phyloP scores from a whole-genome alignment of 2,113 vertebrate species.

The Hystrix cristata region DNA sequence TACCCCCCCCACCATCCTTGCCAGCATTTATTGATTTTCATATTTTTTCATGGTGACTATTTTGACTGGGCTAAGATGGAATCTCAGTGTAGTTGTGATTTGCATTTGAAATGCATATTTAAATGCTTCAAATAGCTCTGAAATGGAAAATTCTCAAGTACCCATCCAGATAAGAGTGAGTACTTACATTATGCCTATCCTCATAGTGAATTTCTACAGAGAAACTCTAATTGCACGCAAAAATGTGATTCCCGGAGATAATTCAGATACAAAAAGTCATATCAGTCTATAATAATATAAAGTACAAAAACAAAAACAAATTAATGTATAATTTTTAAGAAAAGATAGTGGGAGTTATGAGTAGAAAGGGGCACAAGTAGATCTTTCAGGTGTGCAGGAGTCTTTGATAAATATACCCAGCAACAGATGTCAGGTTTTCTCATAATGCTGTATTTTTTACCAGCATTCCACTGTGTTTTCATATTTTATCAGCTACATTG shows the following conservation, averaged over 20 bases:
- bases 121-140: background rate
- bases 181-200: background rate
- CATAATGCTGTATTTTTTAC: background rate
- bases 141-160: background rate
- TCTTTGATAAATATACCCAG: background rate
- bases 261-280: background rate
- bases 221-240: background rate
- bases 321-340: background rate
- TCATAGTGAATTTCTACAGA: background rate
- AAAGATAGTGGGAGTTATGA: background rate
- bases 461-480: background rate
- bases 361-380: background rate
- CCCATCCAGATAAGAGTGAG: background rate
- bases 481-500: conserved; percentile 12
- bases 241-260: background rate
- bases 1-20: background rate
- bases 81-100: background rate
- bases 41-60: no score
- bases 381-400: no score
- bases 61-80: background rate
- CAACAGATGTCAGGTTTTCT: background rate
- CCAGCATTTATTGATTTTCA: background rate
- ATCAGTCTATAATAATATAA: background rate
- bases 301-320: background rate
- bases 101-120: background rate